A percentile compares a stretch with the other conserved stretches of the same genome.
Conservation (phyloP, 2,797 vertebrate species). For the Cirrhinus mrigala region DNA sequence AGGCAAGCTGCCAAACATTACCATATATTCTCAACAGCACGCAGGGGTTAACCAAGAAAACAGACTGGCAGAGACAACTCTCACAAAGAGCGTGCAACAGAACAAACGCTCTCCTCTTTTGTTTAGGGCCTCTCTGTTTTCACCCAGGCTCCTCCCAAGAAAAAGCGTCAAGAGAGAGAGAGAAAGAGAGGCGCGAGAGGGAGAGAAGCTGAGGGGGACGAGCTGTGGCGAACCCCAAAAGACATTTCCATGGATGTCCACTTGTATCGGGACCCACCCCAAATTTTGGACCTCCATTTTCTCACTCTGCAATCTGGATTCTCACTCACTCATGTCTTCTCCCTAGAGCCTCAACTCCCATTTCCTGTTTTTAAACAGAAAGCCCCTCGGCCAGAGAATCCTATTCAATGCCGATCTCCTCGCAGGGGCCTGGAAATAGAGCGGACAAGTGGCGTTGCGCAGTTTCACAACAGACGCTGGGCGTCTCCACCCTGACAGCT, state of each 20-base stretch:
- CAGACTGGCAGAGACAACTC: conserved; percentile 31
- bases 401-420: conserved; percentile 58
- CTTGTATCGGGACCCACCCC: conserved; percentile 10
- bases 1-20: background rate
- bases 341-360: conserved; percentile 67
- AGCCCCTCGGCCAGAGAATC: conserved; percentile 56
- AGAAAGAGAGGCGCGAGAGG: background rate
- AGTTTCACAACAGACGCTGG: conserved; percentile 55
- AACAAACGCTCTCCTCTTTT: conserved; percentile 54
- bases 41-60: conserved; percentile 21
- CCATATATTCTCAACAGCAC: background rate
- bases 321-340: conserved; percentile 68
- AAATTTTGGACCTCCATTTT: conserved; percentile 31
- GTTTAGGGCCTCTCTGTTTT: conserved; percentile 49
- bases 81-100: conserved; percentile 24
- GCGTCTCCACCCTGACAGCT: conserved; percentile 65
- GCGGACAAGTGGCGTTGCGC: conserved; percentile 68
- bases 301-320: conserved; percentile 67
- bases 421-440: conserved; percentile 43
- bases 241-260: conserved; percentile 23
- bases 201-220: background rate
- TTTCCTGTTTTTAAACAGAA: conserved; percentile 76
- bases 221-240: conserved; percentile 32
- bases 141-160: conserved; percentile 49
- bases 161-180: conserved; percentile 20